Percentiles rank a stretch among this genome's conserved stretches.
Conservation (phyloP, 2,888 invertebrate species). For the Cephonodes hylas region DNA sequence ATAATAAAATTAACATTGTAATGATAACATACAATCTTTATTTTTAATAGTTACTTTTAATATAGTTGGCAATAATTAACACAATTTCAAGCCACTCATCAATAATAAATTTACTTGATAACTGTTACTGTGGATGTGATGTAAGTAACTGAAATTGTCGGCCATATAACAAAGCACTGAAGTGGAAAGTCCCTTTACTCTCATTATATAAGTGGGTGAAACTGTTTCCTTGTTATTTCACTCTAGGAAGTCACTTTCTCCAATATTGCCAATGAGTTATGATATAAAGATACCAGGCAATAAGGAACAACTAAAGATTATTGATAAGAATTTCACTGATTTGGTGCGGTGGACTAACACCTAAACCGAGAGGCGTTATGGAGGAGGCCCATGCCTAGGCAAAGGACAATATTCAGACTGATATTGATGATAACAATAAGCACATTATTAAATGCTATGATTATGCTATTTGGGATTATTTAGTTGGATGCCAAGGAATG, state of each 20-base stretch:
- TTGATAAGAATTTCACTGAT: too few relatives aligned
- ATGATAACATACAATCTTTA: not conserved
- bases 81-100: not conserved
- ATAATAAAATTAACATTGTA: not conserved
- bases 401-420: too few relatives aligned
- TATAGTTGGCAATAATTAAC: not conserved
- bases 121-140: not conserved
- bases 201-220: conserved; percentile 36
- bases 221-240: conserved; percentile 39
- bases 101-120: not conserved
- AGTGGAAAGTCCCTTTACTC: conserved; percentile 35
- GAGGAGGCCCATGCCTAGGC: too few relatives aligned
- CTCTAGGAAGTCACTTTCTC: conserved; percentile 34
- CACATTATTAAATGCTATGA: too few relatives aligned
- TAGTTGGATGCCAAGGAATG: too few relatives aligned
- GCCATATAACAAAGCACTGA: conserved; percentile 11
- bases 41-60: not conserved
- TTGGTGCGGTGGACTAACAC: too few relatives aligned
- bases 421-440: too few relatives aligned
- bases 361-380: too few relatives aligned
- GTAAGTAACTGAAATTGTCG: not conserved
- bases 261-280: not conserved
- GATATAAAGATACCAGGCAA: not conserved
- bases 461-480: too few relatives aligned
- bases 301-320: too few relatives aligned